A percentile compares a stretch with the other conserved stretches of the same genome.
Evolutionary conservation across 2,797 vertebrate genomes (phyloP).

Genomic region (Falco naumanni): DNA sequence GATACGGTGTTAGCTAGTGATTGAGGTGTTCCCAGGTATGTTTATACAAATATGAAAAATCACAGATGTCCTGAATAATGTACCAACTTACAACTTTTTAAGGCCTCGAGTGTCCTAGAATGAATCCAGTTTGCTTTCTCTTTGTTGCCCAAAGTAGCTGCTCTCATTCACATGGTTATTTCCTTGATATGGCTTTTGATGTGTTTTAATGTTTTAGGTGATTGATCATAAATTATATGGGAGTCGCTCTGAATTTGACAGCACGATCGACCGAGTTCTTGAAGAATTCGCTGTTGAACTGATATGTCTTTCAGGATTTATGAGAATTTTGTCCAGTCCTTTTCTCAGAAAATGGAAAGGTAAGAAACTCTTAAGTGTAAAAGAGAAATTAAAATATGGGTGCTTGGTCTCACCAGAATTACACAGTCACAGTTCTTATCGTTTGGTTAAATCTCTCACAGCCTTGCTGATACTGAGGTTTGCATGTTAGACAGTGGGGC

Average conservation of each 20-base stretch:
- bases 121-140: neutral
- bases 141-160: neutral
- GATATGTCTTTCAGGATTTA: conserved; percentile 89
- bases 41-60: neutral
- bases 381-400: neutral
- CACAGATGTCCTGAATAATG: neutral
- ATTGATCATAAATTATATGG: conserved; percentile 90
- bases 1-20: neutral
- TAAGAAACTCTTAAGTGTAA: conserved; percentile 5
- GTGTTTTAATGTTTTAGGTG: conserved; percentile 74
- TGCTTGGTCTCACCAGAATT: neutral
- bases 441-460: neutral
- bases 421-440: neutral
- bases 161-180: neutral
- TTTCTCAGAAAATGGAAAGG: conserved; percentile 91
- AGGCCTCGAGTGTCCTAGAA: neutral
- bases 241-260: conserved; percentile 89
- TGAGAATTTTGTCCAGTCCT: conserved; percentile 84
- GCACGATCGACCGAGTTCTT: conserved; percentile 85
- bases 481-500: neutral
- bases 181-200: neutral
- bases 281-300: conserved; percentile 87
- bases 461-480: neutral
- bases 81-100: neutral
- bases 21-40: neutral